Base-by-base conservation (phyloP, 2,888 invertebrate species). In the Rotaria magnacalcarata region DNA sequence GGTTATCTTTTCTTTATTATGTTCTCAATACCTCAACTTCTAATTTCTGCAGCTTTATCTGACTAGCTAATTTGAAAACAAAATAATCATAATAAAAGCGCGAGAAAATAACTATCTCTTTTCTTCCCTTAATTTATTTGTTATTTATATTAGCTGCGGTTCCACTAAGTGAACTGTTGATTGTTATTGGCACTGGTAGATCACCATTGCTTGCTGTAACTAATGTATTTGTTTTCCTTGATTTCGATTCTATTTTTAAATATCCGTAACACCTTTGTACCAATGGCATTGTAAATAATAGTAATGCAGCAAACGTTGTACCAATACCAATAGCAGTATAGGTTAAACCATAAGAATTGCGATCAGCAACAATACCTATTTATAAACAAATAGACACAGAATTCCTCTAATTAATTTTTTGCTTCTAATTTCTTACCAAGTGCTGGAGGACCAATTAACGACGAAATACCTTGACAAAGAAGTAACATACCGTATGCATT, bases 401-500 rank as follows among this genome's bases (percentile, higher is more conserved):
- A n/a, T 14, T n/a, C 27, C 14, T 47, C 11, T 47, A 10, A 47
- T 47, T 47, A 0, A 0, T 2, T 52, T 16, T 16, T 52, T 16
- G 16, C 27, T 34, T 5, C 5, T 6, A 0, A 41, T 24, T 21
- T n/a, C 24, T 43, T 56, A 85, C 85, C 85, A 11, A 86, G 43
- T n/a, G 85, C 16, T 21, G 86, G 86, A n/a, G 86, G 86, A 5
- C 86, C 86, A 60, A 52, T n/a, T 52, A 86, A 80, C 14, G 85
- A 85, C 4, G 85, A 75, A 24, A 86, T 75, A 34, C 86, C 86
- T 60, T 86, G 86, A n/a, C 85, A 86, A 84, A 86, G 85, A 80
- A 86, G 85, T 85, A 86, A 56, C 58, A 86, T 54, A 56, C 86
- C 86, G 50, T 86, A 86, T 10, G 86, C 86, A 85, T 84, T 86